Percentiles rank a stretch among this genome's conserved stretches.
phyloP scores from a whole-genome alignment of 2,888 invertebrate species.

The Anorthoa munda region DNA sequence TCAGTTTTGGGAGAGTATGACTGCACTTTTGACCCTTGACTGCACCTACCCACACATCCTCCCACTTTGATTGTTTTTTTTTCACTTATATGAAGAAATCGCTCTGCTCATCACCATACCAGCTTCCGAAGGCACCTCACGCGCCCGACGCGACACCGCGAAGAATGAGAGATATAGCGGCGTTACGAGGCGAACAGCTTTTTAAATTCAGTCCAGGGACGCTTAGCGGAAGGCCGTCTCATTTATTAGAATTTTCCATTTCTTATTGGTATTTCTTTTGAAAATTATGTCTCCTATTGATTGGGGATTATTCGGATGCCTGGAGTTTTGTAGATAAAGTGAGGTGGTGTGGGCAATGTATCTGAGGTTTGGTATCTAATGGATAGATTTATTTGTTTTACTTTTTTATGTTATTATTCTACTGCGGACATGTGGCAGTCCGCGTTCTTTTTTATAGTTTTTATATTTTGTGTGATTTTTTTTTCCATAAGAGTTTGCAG shows the following conservation, averaged over 20 bases:
- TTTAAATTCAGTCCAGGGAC: slow-evolving; percentile 85
- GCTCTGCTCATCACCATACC: slow-evolving; percentile 47
- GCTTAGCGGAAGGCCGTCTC: slow-evolving; percentile 76
- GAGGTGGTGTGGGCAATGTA: neutral
- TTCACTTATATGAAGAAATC: too few species aligned
- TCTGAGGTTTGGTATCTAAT: neutral
- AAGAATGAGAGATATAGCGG: slow-evolving; percentile 83
- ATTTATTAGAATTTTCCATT: slow-evolving; percentile 84
- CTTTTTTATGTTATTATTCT: too few species aligned
- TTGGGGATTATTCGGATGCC: slow-evolving; percentile 41
- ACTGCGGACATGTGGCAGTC: too few species aligned
- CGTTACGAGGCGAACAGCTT: slow-evolving; percentile 75
- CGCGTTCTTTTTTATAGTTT: too few species aligned
- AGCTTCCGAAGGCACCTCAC: slow-evolving; percentile 74
- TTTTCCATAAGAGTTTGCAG: too few species aligned
- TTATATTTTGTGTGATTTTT: too few species aligned
- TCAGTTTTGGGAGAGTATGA: too few species aligned
- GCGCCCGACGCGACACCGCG: slow-evolving; percentile 73
- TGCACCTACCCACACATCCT: too few species aligned
- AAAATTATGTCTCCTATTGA: slow-evolving; percentile 65
- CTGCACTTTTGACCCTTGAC: too few species aligned
- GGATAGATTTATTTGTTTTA: neutral
- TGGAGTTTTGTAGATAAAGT: slow-evolving; percentile 9
- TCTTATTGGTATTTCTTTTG: slow-evolving; percentile 73
- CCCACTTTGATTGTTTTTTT: too few species aligned